Evolutionary conservation across 2,113 vertebrate genomes (phyloP).

Genomic region (Acrocephalus arundinaceus): DNA sequence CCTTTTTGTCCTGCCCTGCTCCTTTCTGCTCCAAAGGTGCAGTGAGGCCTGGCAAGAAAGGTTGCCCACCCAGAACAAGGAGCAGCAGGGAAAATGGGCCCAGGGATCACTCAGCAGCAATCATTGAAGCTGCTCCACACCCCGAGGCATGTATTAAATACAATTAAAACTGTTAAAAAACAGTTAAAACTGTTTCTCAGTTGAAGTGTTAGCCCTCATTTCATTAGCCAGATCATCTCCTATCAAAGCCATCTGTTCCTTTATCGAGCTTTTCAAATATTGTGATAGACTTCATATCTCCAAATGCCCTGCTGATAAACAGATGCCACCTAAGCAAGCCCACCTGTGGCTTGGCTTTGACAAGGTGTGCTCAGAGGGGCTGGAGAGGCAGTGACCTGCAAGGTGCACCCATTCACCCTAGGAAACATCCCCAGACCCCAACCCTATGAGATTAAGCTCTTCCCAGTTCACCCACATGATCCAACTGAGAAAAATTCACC

Average conservation of each 20-base stretch:
- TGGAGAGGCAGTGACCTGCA: not conserved
- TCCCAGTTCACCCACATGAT: not conserved
- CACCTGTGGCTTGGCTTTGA: not conserved
- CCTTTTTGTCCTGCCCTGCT: not conserved
- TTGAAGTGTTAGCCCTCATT: not conserved
- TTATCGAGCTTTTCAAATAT: not conserved
- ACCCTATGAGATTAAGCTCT: not conserved
- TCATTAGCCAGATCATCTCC: not conserved
- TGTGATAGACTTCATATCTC: not conserved
- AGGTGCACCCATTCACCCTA: not conserved
- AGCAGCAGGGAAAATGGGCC: fast-evolving
- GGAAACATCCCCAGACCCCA: not conserved
- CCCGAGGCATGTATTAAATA: not conserved
- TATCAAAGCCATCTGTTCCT: conserved; percentile 17
- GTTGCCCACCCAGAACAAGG: not conserved
- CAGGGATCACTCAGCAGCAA: not conserved
- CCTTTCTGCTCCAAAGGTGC: not conserved
- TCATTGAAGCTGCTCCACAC: not conserved
- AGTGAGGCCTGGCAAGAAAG: not conserved
- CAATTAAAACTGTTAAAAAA: not conserved
- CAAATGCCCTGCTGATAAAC: not conserved
- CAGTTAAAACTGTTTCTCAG: not conserved
- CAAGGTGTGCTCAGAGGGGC: not conserved
- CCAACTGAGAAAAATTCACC: not conserved
- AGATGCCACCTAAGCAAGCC: not conserved